These are phyloP conservation scores for Acrocyrtus sp. DNA, from an alignment of 2,888 invertebrate genomes.

Conservation along the genomic window DNA sequence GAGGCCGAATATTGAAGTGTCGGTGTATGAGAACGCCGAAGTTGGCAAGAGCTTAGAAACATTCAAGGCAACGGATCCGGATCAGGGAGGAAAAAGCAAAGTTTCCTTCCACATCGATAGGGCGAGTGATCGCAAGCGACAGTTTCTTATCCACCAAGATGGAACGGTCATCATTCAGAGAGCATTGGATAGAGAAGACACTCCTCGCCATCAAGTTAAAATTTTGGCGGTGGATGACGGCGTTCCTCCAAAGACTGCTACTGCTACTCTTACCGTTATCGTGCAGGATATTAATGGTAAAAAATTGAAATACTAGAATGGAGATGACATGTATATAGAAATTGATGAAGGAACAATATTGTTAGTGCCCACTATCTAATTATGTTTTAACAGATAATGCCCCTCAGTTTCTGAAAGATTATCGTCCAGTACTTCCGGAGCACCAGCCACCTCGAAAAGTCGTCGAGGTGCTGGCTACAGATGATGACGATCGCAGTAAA, in stretches of 20 bases:
- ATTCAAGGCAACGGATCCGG: slow-evolving; percentile 95
- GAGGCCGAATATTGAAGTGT: slow-evolving; percentile 90
- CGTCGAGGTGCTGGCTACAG: slow-evolving; percentile 91
- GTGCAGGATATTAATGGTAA: slow-evolving; percentile 87
- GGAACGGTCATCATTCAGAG: slow-evolving; percentile 95
- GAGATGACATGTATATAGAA: too few relatives aligned
- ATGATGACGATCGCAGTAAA: slow-evolving; percentile 92
- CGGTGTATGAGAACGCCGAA: slow-evolving; percentile 91
- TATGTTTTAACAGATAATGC: slow-evolving; percentile 82
- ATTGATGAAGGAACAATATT: neutral
- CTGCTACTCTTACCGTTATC: slow-evolving; percentile 91
- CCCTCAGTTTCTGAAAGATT: slow-evolving; percentile 91
- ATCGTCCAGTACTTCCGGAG: slow-evolving; percentile 91
- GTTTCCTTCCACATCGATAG: slow-evolving; percentile 89
- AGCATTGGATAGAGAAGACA: slow-evolving; percentile 91
- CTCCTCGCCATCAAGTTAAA: slow-evolving; percentile 94
- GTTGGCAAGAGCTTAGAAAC: slow-evolving; percentile 91
- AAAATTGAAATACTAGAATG: slow-evolving; percentile 11
- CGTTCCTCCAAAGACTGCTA: slow-evolving; percentile 86
- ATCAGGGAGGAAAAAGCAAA: slow-evolving; percentile 93
- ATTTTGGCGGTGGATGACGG: slow-evolving; percentile 96
- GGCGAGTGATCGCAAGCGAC: slow-evolving; percentile 89
- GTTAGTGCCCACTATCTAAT: neutral
- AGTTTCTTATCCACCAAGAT: slow-evolving; percentile 94
- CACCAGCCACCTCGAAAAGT: slow-evolving; percentile 88